Evolutionary conservation across 2,797 vertebrate genomes (phyloP).

Genomic region (Gymnothorax reevesii): DNA sequence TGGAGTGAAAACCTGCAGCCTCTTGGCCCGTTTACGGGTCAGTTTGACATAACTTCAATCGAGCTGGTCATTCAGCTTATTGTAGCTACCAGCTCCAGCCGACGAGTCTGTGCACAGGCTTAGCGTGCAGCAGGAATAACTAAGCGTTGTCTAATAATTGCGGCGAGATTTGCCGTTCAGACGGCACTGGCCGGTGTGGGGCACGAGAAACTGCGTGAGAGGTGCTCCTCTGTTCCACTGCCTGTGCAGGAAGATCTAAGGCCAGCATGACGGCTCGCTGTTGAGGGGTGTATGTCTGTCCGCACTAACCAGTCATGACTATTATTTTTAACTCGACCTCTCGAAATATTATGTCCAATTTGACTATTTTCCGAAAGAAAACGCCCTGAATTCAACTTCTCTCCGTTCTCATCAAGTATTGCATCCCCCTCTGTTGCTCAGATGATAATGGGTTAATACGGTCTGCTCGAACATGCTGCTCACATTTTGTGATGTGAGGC

Average conservation of each 20-base stretch:
- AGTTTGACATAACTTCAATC: too few relatives aligned
- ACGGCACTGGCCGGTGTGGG: not conserved
- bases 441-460: not conserved
- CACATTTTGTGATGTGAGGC: not conserved
- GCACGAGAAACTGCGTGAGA: not conserved
- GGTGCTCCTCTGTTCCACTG: not conserved
- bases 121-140: not conserved
- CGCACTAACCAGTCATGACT: not conserved
- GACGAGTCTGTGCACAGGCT: not conserved
- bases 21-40: too few relatives aligned
- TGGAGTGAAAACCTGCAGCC: too few relatives aligned
- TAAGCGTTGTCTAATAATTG: not conserved
- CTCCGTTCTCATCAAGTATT: not conserved
- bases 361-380: not conserved
- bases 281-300: not conserved
- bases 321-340: not conserved
- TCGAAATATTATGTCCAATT: not conserved
- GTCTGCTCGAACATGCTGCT: not conserved
- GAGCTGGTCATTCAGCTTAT: too few relatives aligned
- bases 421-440: not conserved
- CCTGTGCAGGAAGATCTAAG: not conserved
- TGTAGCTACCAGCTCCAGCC: not conserved
- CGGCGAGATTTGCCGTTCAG: not conserved
- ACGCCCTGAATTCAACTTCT: not conserved
- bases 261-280: not conserved